Evolutionary conservation across 2,888 invertebrate genomes (phyloP).

Genomic region (Scaptomyza polygonia): DNA sequence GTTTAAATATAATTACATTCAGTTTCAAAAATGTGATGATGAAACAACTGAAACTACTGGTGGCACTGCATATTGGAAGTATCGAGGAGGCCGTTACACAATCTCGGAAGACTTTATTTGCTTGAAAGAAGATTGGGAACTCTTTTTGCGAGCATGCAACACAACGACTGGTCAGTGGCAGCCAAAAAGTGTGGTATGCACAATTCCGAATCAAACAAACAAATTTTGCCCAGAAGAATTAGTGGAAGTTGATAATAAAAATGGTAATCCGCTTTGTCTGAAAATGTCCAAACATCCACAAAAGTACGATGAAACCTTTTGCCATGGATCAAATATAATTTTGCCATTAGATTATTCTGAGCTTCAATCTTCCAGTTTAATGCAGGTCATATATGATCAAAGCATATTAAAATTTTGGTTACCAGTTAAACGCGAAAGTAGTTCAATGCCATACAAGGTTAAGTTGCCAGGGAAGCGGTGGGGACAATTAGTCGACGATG

Average conservation of each 20-base stretch:
- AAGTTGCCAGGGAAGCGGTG: conserved; percentile 84
- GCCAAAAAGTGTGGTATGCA: conserved; percentile 47
- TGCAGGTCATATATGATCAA: conserved; percentile 35
- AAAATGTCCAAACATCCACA: conserved; percentile 73
- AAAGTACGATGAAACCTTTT: conserved; percentile 67
- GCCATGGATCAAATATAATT: conserved; percentile 72
- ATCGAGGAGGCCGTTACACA: conserved; percentile 45
- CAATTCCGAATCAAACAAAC: conserved; percentile 25
- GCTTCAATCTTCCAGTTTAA: conserved; percentile 1
- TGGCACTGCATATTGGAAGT: conserved; percentile 56
- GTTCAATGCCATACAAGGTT: conserved; percentile 77
- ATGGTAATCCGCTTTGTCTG: conserved; percentile 70
- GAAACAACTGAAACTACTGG: conserved; percentile 12
- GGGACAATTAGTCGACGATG: conserved; percentile 65
- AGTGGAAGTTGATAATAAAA: conserved; percentile 49
- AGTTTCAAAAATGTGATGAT: conserved; percentile 52
- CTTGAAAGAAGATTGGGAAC: conserved; percentile 41
- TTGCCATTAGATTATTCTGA: conserved; percentile 35
- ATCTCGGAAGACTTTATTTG: conserved; percentile 56
- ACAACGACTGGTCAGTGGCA: conserved; percentile 55
- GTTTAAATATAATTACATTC: neutral
- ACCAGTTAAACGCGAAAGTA: conserved; percentile 84
- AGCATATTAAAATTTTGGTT: conserved; percentile 84
- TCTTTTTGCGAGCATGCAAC: conserved; percentile 64
- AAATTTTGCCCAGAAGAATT: conserved; percentile 75